Evolutionary conservation across 2,888 invertebrate species (phyloP), one percentile per base, ranked within the genome.

Genomic region (Spodoptera picta): DNA sequence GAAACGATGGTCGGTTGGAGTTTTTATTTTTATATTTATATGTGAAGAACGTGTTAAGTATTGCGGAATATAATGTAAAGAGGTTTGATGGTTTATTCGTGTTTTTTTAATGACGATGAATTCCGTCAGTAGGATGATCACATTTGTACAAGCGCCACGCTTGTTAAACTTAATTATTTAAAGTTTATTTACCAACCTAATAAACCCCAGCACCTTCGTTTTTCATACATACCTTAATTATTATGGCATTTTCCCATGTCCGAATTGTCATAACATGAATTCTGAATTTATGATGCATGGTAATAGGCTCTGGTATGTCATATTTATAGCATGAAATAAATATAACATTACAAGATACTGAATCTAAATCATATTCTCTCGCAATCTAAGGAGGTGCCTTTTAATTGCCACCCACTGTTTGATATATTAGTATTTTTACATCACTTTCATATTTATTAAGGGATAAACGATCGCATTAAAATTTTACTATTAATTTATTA

Each of bases 351-450:
- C 12, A 44, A 48, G 60, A 46, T 60, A 52, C n/a, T 36, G 36
- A 7, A 11, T 36, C 14, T 10, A 19, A 65, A 61, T 52, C 48
- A 11, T 41, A 52, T 1, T 6, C 51, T 52, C 46, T 46, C 27
- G 12, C 23, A 47, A 55, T 54, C 2, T 47, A 27, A 53, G 41
- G 46, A 50, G 9, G 41, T 43, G n/a, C 41, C 9, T 36, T 49
- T 53, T 24, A 48, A 11, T 42, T n/a, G 36, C 59, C 60, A 43
- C 69, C 68, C 52, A 57, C 72, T 10, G 57, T 2, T 71, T 68
- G 49, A 68, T 71, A n/a, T 57, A 65, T 68, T 43, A 47, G 45
- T 41, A 31, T 64, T 72, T 66, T 49, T 48, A 42, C 47, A 42
- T 36, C 5, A 19, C 24, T 41, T 72, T 51, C 31, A 44, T 52